Evolutionary conservation across 30 jellyfish, hydroid and myxozoan genomes (phyloP), one percentile per base, ranked within the genome.

Genomic region (Chironex yamaguchii): DNA sequence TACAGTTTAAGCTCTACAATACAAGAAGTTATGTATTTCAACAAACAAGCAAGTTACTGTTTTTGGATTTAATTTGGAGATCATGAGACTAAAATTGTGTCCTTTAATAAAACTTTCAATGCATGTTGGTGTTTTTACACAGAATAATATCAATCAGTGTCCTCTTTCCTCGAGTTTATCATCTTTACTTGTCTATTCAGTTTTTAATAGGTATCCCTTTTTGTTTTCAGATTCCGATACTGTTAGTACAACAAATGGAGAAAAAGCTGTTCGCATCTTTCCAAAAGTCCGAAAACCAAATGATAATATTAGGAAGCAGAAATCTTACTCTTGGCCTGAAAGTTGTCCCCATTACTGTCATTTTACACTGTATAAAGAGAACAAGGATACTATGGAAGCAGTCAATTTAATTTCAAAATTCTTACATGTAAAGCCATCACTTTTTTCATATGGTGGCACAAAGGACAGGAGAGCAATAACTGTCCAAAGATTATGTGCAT

Each of bases 391-490:
- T 2, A 96, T 90, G 95, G 90, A 86, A 67, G 96, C 97, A 2
- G 76, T 96, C 11, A 86, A 62, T 36, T 62, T 79, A 25, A 73
- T 96, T 34, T 89, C 98, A 12, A 69, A 86, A 54, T 48, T 70
- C 27, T 89, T 96, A 34, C 92, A 80, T 62, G 82, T 84, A 12
- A 86, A 79, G 29, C 52, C 96, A 34, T 31, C 73, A 9, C 9
- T 36, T 4, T 85, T 96, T 74, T 50, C 98, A 4, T 96, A 90
- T 91, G 98, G 98, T 32, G 99, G 99, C 20, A 96, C 98, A 17
- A 96, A 96, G 75, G 99, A 96, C 63, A 82, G 87, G 51, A 49
- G 98, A 35, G 99, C 99, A 0, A 82, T 91, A 29, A 90, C 99
- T 1, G 58, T 72, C 2, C 99, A 96, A 81, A 62, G 89, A 58